Base-by-base conservation (phyloP, 2,797 vertebrate genomes). In the Acipenser ruthenus region DNA sequence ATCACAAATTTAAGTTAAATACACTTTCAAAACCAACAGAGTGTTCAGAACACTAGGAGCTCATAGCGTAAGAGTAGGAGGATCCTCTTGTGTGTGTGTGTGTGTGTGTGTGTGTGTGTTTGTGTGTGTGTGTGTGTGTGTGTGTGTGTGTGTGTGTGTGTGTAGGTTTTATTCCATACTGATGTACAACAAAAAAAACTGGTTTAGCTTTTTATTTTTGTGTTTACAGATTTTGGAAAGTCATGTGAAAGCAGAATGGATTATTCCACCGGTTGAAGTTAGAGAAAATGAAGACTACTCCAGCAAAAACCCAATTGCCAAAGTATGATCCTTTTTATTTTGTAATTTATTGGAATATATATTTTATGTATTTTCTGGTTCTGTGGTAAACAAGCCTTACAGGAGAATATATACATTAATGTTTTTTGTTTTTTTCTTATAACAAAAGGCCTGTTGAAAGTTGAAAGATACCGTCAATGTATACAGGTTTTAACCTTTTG, bases 231-330 rank as follows among this genome's bases (percentile, higher is more conserved):
- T 77, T 49, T 70, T 69, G 63, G 64, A 74, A 12, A 73, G 70
- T 47, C 67, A 65, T 53, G 76, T 77, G 4, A 65, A 73, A 55
- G 77, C 72, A 71, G 87, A 93, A 59, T 97, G 95, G 96, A 86
- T 97, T 71, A 73, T 83, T 51, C 88, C 92, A 71, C 89, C 95
- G 0, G 82, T 78, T 0, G 79, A 74, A 37, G 83, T 96, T 8
- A 3, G 10, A 0, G 96, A 99, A 83, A 92, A 91, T 69, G 62
- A 79, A 0, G 90, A 95, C 74, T 95, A 97, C 77, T 90, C 80
- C 0, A 69, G 76, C 55, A 65, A 64, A n/a, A 68, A 84, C 4
- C 82, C 67, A 8, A 88, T 98, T 55, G 91, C 94, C 13, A 92
- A 50, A 78, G 96, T 99, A 79, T 79, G 93, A 82, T 69, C 18